Percentiles rank a stretch among this genome's conserved stretches.
Conservation (phyloP, 2,888 invertebrate genomes). For the Polyommatus iphigenia region DNA sequence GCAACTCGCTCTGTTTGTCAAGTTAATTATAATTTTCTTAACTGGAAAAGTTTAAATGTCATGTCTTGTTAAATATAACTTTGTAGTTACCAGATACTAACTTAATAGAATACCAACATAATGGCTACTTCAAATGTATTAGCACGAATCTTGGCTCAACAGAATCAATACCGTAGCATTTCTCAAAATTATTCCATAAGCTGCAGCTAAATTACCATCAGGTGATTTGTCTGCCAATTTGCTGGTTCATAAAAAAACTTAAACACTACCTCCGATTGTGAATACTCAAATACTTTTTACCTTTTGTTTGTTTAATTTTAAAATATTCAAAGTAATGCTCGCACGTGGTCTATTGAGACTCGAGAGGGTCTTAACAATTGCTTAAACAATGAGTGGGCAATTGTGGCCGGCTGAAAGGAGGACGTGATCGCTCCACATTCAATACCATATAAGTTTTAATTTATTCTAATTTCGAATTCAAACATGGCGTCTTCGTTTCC, state of each 20-base stretch:
- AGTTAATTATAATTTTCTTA: constrained; percentile 3
- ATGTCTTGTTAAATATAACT: neutral
- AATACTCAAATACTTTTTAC: neutral
- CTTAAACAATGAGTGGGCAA: constrained; percentile 10
- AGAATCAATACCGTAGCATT: too few relatives aligned
- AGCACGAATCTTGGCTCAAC: too few relatives aligned
- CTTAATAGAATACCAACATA: too few relatives aligned
- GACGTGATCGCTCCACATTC: constrained; percentile 20
- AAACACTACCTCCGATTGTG: neutral
- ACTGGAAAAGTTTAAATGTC: neutral
- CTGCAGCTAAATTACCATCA: too few relatives aligned
- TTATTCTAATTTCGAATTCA: neutral
- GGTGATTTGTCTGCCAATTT: neutral
- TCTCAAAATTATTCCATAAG: too few relatives aligned
- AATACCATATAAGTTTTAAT: neutral
- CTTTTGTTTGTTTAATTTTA: neutral
- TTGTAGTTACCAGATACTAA: neutral
- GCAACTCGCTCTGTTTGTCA: neutral
- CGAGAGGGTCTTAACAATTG: neutral
- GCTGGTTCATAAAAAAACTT: neutral
- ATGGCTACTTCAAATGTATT: too few relatives aligned
- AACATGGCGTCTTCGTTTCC: neutral
- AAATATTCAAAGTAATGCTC: constrained; percentile 6
- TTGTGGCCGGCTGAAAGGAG: constrained; percentile 13
- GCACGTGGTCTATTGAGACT: constrained; percentile 25